These are phyloP conservation scores for Holothuria scabra DNA, from an alignment of 53 echinoderm and acorn worm genomes.

Conservation along the genomic window DNA sequence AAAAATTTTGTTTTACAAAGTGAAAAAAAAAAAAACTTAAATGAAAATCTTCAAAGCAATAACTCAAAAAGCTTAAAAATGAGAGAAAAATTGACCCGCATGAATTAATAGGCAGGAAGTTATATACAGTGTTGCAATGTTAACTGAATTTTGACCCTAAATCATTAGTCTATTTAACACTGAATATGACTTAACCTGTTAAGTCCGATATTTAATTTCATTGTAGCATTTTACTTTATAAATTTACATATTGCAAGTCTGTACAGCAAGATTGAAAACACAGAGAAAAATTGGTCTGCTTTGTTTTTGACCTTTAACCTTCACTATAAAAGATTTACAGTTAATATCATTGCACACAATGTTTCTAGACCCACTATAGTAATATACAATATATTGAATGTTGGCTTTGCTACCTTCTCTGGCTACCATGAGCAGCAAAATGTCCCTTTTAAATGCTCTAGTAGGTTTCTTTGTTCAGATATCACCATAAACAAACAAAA, in stretches of 20 bases:
- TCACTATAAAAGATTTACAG: background rate
- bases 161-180: background rate
- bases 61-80: background rate
- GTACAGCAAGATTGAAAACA: background rate
- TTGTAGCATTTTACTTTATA: background rate
- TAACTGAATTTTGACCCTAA: background rate
- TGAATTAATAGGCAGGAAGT: constrained; percentile 36
- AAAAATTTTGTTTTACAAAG: too few species aligned
- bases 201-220: background rate
- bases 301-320: background rate
- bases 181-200: background rate
- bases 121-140: constrained; percentile 11
- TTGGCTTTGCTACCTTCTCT: too few species aligned
- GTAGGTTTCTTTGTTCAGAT: too few species aligned
- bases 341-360: background rate
- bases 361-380: too few species aligned
- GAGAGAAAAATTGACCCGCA: constrained; percentile 14
- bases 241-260: constrained; percentile 37
- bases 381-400: too few species aligned
- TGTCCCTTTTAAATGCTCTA: too few species aligned
- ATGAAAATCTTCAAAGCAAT: too few species aligned
- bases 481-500: too few species aligned
- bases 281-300: background rate
- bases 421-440: too few species aligned
- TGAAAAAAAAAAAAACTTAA: too few species aligned